Evolutionary conservation across 2,113 vertebrate species (phyloP), one percentile per base, ranked within the genome.

Genomic region (Ariopsis seemanni): DNA sequence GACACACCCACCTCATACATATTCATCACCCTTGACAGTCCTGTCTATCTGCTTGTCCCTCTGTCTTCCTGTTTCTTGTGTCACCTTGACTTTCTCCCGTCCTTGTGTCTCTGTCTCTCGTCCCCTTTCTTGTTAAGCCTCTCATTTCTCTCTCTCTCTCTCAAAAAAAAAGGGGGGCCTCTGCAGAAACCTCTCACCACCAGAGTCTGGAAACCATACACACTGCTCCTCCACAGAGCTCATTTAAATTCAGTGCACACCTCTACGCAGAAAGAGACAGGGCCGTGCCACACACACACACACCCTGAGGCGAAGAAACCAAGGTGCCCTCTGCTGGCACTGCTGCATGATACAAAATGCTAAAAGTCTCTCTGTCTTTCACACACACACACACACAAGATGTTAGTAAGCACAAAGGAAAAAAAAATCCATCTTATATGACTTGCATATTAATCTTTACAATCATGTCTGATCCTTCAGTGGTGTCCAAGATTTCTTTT

Each of bases 171-270:
- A 14, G 2, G 1, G 4, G 57, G 4, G 14, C 60, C 22, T 67
- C 48, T 53, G 62, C 42, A 67, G 42, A 83, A 83, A 83, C 11
- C 34, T n/a, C 81, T 50, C 6, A 65, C 10, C 80, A 48, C 10
- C 80, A 80, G 8, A 58, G 77, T 53, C 77, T 79, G 15, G n/a
- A 79, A 79, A 79, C 25, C 78, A 63, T 58, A 82, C 34, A 77
- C 74, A 50, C 8, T 80, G 5, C 55, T 80, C 14, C 25, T 62
- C 57, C 30, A 60, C 79, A 82, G 30, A 82, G 58, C 57, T 82
- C 20, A 65, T 82, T 82, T 65, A 82, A 50, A 82, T 82, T 82
- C 58, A 82, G 20, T 63, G 30, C 80, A 82, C 80, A 82, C 58
- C 34, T 62, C 80, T 42, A 63, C 58, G 25, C 77, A 84, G 67